Percentiles rank a stretch among this genome's conserved stretches.
Evolutionary conservation across 2,888 invertebrate species (phyloP).

Genomic region (Phyllotreta cruciferae): DNA sequence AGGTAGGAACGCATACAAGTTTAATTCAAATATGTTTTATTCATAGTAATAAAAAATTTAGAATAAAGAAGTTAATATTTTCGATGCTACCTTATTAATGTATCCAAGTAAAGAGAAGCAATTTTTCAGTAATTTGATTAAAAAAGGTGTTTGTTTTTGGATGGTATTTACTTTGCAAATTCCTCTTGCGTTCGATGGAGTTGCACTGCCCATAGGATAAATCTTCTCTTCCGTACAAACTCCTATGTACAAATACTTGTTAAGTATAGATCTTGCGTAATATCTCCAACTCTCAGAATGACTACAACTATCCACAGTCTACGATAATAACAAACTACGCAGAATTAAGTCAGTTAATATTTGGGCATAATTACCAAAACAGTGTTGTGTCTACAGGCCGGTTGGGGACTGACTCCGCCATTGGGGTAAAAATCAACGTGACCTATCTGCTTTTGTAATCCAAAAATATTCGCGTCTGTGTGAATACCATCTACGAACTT

Average conservation of each 20-base stretch:
- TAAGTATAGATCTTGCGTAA: background rate
- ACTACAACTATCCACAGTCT: slow-evolving; percentile 6
- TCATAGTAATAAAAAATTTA: too few species aligned
- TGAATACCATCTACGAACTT: too few species aligned
- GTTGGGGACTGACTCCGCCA: too few species aligned
- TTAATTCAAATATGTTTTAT: too few species aligned
- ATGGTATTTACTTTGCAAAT: background rate
- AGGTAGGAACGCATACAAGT: too few species aligned
- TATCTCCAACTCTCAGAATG: background rate
- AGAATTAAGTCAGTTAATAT: too few species aligned
- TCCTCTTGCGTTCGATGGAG: background rate
- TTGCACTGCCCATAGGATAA: background rate
- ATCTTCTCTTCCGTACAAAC: background rate
- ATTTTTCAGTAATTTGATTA: background rate
- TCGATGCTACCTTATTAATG: too few species aligned
- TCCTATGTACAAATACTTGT: background rate
- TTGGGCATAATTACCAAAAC: background rate
- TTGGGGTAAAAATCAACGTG: too few species aligned
- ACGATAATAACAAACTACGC: background rate
- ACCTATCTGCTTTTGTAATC: too few species aligned
- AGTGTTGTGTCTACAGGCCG: background rate
- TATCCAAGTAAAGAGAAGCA: too few species aligned
- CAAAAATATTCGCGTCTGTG: too few species aligned
- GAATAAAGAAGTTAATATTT: too few species aligned
- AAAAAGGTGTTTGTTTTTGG: background rate